Evolutionary conservation across 2,888 invertebrate species (phyloP).

Genomic region (Rhopalosiphum nymphaeae): DNA sequence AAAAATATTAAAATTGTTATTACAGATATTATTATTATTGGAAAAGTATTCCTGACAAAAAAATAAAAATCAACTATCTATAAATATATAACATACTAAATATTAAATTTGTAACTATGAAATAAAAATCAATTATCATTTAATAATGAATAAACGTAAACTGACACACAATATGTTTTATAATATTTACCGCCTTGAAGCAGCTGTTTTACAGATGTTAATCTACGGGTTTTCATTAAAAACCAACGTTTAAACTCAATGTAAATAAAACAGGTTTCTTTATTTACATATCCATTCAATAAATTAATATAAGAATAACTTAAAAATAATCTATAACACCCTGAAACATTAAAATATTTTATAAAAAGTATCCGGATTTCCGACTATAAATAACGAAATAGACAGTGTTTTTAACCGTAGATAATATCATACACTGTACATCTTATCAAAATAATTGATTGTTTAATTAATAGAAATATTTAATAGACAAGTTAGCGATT

Average conservation of each 20-base stretch:
- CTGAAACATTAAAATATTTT: not conserved
- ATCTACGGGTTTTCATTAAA: not conserved
- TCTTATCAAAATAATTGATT: not conserved
- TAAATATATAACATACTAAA: not conserved
- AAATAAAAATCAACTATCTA: not conserved
- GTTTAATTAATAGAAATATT: not conserved
- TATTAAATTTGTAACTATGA: not conserved
- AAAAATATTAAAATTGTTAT: not conserved
- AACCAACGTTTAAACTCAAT: not conserved
- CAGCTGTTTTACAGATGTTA: conserved; percentile 37
- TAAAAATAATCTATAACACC: not conserved
- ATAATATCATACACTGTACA: not conserved
- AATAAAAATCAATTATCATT: not conserved
- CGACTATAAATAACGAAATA: no score
- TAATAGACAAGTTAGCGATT: not conserved
- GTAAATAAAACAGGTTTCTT: conserved; percentile 47
- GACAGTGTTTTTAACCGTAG: not conserved
- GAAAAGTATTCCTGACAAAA: no score
- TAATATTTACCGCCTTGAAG: conserved; percentile 8
- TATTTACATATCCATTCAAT: not conserved
- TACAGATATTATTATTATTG: not conserved
- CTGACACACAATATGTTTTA: not conserved
- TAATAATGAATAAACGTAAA: not conserved
- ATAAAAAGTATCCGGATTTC: no score
- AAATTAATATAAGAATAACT: not conserved